phyloP scores from a whole-genome alignment of 2,797 vertebrate species.

The Amniataba percoides region DNA sequence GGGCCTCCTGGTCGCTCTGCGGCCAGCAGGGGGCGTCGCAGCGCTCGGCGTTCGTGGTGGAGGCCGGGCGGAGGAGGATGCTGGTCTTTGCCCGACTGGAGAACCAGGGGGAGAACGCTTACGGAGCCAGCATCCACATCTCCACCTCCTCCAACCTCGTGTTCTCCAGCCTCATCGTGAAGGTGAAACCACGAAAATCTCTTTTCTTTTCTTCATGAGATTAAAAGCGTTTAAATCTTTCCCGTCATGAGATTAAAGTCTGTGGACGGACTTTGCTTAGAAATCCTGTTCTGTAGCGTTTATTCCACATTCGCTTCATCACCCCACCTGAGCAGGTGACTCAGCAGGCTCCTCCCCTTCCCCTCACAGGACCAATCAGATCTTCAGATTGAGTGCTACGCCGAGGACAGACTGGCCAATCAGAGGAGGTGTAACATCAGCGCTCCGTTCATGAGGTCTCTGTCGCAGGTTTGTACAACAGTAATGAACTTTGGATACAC shows the following conservation, averaged over 20 bases:
- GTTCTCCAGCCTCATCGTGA: constrained; percentile 91
- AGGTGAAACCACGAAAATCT: no score
- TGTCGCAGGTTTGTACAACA: constrained; percentile 85
- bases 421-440: constrained; percentile 91
- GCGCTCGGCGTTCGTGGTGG: constrained; percentile 83
- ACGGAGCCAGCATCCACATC: constrained; percentile 88
- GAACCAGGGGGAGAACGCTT: constrained; percentile 94
- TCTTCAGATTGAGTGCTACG: constrained; percentile 89
- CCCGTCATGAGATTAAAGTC: no score
- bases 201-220: no score
- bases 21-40: constrained; percentile 68
- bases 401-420: constrained; percentile 77
- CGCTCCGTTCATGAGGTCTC: constrained; percentile 91
- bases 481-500: no score
- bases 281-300: not conserved
- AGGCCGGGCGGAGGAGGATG: constrained; percentile 87
- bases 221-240: no score
- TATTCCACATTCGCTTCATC: not conserved
- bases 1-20: constrained; percentile 56
- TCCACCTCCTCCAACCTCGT: constrained; percentile 91
- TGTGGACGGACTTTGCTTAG: no score
- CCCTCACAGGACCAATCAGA: constrained; percentile 89
- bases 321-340: not conserved
- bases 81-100: constrained; percentile 87
- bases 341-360: not conserved